Conservation (phyloP, 2,888 invertebrate species). For the Eledone cirrhosa region DNA sequence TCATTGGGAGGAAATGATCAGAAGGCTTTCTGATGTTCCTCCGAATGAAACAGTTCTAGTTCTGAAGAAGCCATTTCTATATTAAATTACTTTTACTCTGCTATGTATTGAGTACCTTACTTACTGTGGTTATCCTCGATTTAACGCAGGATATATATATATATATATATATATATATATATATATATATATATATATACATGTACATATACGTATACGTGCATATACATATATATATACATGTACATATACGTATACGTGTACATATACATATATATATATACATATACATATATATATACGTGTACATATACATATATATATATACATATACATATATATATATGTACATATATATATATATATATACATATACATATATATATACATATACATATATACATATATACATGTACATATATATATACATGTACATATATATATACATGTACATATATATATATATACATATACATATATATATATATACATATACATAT, state of each 20-base stretch:
- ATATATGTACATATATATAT: not conserved
- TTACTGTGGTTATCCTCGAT: not conserved
- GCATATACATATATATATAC: no score
- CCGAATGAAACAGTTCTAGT: no score
- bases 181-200: not conserved
- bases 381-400: not conserved
- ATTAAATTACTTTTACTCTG: no score
- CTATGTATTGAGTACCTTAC: no score
- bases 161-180: conserved; percentile 6
- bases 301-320: not conserved
- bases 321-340: not conserved
- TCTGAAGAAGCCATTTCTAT: no score
- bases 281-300: not conserved
- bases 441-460: not conserved
- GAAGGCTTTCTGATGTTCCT: no score
- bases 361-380: not conserved
- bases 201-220: no score
- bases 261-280: no score
- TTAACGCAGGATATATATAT: not conserved
- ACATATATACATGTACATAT: not conserved
- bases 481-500: not conserved
- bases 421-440: not conserved
- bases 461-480: not conserved
- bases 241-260: no score
- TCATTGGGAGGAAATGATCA: no score